Conservation (phyloP, 2,797 vertebrate species). For the Emydoidea blandingii region DNA sequence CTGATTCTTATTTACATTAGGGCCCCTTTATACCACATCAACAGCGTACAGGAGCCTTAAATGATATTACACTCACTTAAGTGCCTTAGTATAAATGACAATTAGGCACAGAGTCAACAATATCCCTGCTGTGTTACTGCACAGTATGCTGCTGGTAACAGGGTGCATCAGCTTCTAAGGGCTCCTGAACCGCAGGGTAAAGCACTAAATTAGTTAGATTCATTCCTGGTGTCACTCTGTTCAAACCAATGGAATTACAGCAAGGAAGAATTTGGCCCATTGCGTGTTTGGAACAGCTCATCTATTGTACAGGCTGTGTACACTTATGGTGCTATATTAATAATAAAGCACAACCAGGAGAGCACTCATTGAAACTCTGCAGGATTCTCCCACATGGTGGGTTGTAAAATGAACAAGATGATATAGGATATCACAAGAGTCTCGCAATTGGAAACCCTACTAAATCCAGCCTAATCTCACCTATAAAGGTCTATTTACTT, state of each 20-base stretch:
- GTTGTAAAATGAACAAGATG: conserved; percentile 35
- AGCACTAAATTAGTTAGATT: background rate
- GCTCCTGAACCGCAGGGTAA: background rate
- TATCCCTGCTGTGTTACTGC: background rate
- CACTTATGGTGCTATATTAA: background rate
- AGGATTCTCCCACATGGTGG: conserved; percentile 7
- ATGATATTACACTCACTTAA: conserved; percentile 13
- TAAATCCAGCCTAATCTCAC: background rate
- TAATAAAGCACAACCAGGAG: background rate
- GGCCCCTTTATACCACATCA: background rate
- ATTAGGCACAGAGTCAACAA: background rate
- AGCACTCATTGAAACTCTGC: conserved; percentile 2
- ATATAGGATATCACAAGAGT: background rate
- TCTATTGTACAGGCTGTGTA: background rate
- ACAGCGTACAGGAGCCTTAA: background rate
- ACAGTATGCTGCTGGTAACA: background rate
- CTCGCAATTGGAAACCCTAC: background rate
- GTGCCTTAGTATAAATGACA: background rate
- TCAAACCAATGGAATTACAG: background rate
- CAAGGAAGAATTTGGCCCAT: background rate
- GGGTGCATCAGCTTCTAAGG: background rate
- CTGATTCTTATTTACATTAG: conserved; percentile 29
- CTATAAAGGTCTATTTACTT: background rate
- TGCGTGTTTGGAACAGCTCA: background rate
- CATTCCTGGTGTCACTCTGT: background rate